Evolutionary conservation across 2,797 vertebrate species (phyloP), one percentile per base, ranked within the genome.

Genomic region (Gymnoscopelus braueri): DNA sequence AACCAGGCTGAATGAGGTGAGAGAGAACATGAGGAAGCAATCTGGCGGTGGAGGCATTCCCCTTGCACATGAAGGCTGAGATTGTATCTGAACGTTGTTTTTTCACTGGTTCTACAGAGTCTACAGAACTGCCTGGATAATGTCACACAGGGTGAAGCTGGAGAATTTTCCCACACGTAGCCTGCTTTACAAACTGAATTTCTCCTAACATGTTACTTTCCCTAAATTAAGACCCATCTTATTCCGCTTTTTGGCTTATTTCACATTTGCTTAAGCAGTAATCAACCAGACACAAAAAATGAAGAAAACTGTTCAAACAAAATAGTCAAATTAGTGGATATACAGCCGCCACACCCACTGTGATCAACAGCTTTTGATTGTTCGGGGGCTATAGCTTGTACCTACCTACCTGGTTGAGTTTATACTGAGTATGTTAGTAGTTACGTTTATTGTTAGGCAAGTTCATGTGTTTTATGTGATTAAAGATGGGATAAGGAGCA

Each of bases 11-110:
- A 73, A 71, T 23, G 75, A 73, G 62, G 68, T 65, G 69, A 82
- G 61, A 76, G 75, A 73, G 79, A 87, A 81, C 78, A 79, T 2
- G 53, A 84, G 81, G 77, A 84, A 88, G 69, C 67, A 84, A 83
- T 88, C 77, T 83, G 56, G 65, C 63, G 53, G 65, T 13, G 59
- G 60, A 53, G 59, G 39, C 39, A 7, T 44, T 44, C 7, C 39
- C 39, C 39, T 44, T 44, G 39, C 39, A 44, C 39, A 44, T 44
- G 39, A 7, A 44, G 39, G 8, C 39, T 44, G 39, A 44, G 39
- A 44, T 44, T 67, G 32, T 65, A 74, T 79, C 72, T 79, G 65
- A 79, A 74, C 54, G 48, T 55, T 49, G 32, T 74, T 78, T 65
- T 63, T 56, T 29, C 24, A 11, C 12, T 59, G 32, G 39, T 19